Evolutionary conservation across 2,888 invertebrate genomes (phyloP).

Genomic region (Rhingia rostrata): DNA sequence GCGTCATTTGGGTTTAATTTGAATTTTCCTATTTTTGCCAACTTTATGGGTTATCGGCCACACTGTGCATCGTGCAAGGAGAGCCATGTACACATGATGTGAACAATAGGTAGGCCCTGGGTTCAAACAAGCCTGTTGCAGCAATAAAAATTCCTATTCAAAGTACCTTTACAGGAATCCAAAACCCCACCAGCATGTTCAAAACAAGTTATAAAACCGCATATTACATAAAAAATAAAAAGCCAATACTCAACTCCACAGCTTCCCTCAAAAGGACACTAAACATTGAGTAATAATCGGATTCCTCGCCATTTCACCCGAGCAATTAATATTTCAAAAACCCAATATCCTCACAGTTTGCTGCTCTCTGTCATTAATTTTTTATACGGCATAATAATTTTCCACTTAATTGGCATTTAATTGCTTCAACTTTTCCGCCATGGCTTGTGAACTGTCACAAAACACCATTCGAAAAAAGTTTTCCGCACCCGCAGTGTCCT

Average conservation of each 20-base stretch:
- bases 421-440: slow-evolving; percentile 53
- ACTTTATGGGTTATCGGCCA: no score
- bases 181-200: no score
- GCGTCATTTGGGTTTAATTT: no score
- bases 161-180: no score
- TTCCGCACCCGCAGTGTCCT: neutral
- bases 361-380: slow-evolving; percentile 3
- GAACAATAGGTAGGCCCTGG: no score
- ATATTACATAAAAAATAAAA: neutral
- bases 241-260: neutral
- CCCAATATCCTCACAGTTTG: slow-evolving; percentile 41
- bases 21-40: no score
- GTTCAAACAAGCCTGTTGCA: no score
- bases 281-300: slow-evolving; percentile 3
- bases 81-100: no score
- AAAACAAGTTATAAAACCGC: no score
- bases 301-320: slow-evolving; percentile 19
- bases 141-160: no score
- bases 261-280: neutral
- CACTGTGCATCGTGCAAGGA: no score
- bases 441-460: slow-evolving; percentile 41
- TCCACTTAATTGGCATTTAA: slow-evolving; percentile 69
- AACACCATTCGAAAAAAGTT: slow-evolving; percentile 22
- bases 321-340: slow-evolving; percentile 37
- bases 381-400: slow-evolving; percentile 45